phyloP scores from a whole-genome alignment of 1,140 invertebrate genomes.

The Drosophila eugracilis region DNA sequence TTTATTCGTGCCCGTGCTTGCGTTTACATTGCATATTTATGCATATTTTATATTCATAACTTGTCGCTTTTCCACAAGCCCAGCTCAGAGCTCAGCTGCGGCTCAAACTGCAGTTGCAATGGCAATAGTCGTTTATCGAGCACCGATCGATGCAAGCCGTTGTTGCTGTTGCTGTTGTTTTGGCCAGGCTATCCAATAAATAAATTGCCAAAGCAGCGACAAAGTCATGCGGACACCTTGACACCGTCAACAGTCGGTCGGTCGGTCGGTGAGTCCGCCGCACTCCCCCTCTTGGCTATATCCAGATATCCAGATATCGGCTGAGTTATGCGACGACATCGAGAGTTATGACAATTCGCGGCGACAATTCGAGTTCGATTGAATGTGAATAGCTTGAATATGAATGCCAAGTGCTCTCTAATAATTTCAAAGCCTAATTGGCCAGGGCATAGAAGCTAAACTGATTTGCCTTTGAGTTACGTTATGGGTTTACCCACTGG shows the following conservation, averaged over 20 bases:
- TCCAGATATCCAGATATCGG: slow-evolving; percentile 23
- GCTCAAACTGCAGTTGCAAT: slow-evolving; percentile 15
- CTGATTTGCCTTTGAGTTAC: slow-evolving; percentile 16
- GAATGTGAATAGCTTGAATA: slow-evolving; percentile 47
- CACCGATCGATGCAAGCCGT: slow-evolving; percentile 67
- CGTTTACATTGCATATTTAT: slow-evolving; percentile 69
- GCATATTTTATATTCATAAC: slow-evolving; percentile 83
- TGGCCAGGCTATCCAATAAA: slow-evolving; percentile 61
- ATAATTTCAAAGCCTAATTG: slow-evolving; percentile 56
- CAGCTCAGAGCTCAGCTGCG: slow-evolving; percentile 51
- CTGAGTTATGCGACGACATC: slow-evolving; percentile 61
- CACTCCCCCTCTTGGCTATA: not conserved
- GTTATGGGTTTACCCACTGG: not conserved
- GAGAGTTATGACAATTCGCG: slow-evolving; percentile 78
- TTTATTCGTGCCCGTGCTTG: slow-evolving; percentile 65
- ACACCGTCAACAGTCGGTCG: slow-evolving; percentile 37
- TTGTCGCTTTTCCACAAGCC: slow-evolving; percentile 62
- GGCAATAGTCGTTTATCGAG: slow-evolving; percentile 66
- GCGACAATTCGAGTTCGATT: slow-evolving; percentile 48
- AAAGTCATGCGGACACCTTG: slow-evolving; percentile 69
- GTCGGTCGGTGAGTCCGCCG: not conserved
- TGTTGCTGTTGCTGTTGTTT: slow-evolving; percentile 15
- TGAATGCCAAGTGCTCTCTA: slow-evolving; percentile 54
- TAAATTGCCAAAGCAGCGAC: slow-evolving; percentile 69
- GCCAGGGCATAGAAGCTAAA: slow-evolving; percentile 4